Evolutionary conservation across 1,140 invertebrate genomes (phyloP).

Genomic region (Drosophila lacertosa): DNA sequence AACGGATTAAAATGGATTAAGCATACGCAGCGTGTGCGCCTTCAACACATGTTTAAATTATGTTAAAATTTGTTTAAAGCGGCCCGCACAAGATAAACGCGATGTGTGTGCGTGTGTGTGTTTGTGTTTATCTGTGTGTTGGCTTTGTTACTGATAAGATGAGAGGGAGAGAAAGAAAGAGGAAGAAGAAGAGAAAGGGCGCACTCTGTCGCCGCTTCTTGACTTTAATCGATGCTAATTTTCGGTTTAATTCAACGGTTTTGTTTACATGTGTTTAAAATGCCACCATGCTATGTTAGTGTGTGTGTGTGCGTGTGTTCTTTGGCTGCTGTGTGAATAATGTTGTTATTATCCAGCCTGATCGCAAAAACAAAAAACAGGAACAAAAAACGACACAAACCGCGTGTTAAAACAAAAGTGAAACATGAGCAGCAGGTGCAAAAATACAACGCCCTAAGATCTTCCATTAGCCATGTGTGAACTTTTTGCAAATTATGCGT

Average conservation of each 20-base stretch:
- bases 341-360: conserved; percentile 70
- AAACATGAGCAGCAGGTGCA: conserved; percentile 68
- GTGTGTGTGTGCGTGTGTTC: conserved; percentile 8
- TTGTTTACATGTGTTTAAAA: conserved; percentile 78
- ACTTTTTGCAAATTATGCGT: conserved; percentile 73
- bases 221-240: conserved; percentile 82
- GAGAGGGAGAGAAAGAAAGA: conserved; percentile 7
- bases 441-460: conserved; percentile 22
- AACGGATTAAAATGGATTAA: conserved; percentile 79
- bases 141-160: conserved; percentile 65
- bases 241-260: conserved; percentile 81
- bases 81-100: conserved; percentile 32
- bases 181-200: background rate
- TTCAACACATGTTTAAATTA: conserved; percentile 79
- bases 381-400: background rate
- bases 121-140: conserved; percentile 40
- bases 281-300: conserved; percentile 45
- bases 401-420: conserved; percentile 35
- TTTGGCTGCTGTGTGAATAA: conserved; percentile 58
- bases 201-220: conserved; percentile 47
- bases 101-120: background rate
- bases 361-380: conserved; percentile 44
- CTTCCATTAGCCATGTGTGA: conserved; percentile 5
- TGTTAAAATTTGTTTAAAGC: conserved; percentile 79
- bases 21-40: conserved; percentile 70